These are phyloP conservation scores for Manis javanica DNA, from an alignment of 2,797 vertebrate genomes.

Conservation along the genomic window DNA sequence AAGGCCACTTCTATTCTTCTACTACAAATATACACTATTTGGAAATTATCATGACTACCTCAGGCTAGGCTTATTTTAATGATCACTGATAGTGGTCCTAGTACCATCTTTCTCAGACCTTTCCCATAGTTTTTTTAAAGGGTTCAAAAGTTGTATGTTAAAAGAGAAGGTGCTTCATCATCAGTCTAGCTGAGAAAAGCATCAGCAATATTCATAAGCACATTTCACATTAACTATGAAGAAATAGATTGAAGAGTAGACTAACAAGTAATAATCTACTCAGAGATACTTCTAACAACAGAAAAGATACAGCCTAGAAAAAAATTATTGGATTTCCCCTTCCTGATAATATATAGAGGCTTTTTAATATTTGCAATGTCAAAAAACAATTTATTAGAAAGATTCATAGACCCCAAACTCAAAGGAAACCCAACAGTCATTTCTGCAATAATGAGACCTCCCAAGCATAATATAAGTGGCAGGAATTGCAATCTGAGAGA, in stretches of 20 bases:
- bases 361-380: neutral
- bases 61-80: constrained; percentile 30
- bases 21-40: neutral
- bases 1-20: constrained; percentile 8
- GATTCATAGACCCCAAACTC: neutral
- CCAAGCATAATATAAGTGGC: constrained; percentile 55
- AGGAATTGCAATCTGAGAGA: constrained; percentile 64
- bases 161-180: constrained; percentile 48
- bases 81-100: neutral
- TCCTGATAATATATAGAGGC: neutral
- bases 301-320: neutral
- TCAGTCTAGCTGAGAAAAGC: constrained; percentile 23
- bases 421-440: constrained; percentile 67
- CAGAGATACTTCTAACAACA: constrained; percentile 19
- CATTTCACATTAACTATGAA: constrained; percentile 48
- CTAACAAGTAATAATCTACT: constrained; percentile 43
- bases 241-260: constrained; percentile 33
- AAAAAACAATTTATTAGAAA: constrained; percentile 54
- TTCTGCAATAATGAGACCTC: constrained; percentile 76
- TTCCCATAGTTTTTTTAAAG: constrained; percentile 12
- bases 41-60: neutral
- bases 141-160: neutral
- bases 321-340: constrained; percentile 38
- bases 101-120: constrained; percentile 2
- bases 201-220: constrained; percentile 48